These are phyloP conservation scores for Drosophila baimaii DNA, from an alignment of 1,140 invertebrate genomes.

Conservation along the genomic window DNA sequence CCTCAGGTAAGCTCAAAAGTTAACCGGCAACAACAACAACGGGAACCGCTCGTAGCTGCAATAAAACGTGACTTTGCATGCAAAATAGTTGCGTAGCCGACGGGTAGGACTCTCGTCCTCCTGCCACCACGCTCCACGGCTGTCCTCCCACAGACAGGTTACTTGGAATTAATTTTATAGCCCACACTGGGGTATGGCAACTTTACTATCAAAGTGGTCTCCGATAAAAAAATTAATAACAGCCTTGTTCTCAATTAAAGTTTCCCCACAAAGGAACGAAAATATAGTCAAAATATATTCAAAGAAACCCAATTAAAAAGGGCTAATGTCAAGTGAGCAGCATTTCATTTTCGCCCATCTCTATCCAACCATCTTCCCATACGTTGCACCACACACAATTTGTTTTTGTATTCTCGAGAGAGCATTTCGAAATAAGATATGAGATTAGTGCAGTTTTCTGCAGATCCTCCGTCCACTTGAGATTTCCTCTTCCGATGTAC, in stretches of 20 bases:
- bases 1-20: constrained; percentile 77
- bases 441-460: too few species aligned
- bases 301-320: too few species aligned
- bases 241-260: constrained; percentile 1
- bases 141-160: constrained; percentile 50
- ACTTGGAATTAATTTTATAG: constrained; percentile 73
- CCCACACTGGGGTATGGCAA: constrained; percentile 21
- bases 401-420: too few species aligned
- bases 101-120: constrained; percentile 7
- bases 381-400: too few species aligned
- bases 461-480: too few species aligned
- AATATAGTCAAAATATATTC: too few species aligned
- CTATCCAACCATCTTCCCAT: too few species aligned
- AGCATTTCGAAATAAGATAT: too few species aligned
- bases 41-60: constrained; percentile 70
- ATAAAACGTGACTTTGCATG: constrained; percentile 82
- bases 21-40: constrained; percentile 53
- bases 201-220: constrained; percentile 25
- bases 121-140: background rate
- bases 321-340: too few species aligned
- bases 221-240: background rate
- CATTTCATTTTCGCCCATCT: too few species aligned
- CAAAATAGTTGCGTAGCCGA: constrained; percentile 76
- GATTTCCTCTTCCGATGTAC: background rate
- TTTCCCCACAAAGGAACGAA: background rate